phyloP scores from a whole-genome alignment of 2,113 vertebrate species.

The Cygnus buccinator region DNA sequence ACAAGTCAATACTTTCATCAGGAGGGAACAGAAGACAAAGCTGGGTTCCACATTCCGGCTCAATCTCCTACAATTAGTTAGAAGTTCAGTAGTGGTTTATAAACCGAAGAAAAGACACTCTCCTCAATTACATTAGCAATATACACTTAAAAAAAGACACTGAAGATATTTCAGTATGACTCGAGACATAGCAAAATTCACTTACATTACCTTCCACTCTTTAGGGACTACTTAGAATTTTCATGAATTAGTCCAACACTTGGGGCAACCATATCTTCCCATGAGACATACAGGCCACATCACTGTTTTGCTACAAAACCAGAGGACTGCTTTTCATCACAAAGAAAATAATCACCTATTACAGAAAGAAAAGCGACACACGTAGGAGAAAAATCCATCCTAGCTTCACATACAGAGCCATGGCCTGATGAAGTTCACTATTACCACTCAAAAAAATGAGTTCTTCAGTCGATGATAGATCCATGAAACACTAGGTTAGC shows the following conservation, averaged over 20 bases:
- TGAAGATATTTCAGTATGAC: background rate
- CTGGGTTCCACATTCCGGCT: slow-evolving; percentile 92
- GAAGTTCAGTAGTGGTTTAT: slow-evolving; percentile 71
- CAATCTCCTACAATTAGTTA: slow-evolving; percentile 90
- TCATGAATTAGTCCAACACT: slow-evolving; percentile 35
- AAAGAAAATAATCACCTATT: slow-evolving; percentile 56
- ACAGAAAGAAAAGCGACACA: slow-evolving; percentile 45
- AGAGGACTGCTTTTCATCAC: slow-evolving; percentile 37
- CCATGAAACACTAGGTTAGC: background rate
- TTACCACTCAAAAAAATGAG: background rate
- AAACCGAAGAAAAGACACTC: slow-evolving; percentile 37
- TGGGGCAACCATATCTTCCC: slow-evolving; percentile 23
- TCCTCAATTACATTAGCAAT: background rate
- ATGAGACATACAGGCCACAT: slow-evolving; percentile 22
- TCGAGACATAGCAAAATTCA: slow-evolving; percentile 26
- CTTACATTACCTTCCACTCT: slow-evolving; percentile 59
- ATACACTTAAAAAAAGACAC: background rate
- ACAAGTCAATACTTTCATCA: slow-evolving; percentile 97
- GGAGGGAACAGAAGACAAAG: slow-evolving; percentile 96
- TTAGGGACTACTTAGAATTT: slow-evolving; percentile 43
- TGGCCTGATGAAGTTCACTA: background rate
- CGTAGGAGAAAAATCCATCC: background rate
- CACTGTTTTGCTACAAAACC: slow-evolving; percentile 46
- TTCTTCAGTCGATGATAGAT: background rate
- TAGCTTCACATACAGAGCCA: slow-evolving; percentile 11